Conservation (phyloP, 1,140 invertebrate genomes). For the Camponotus vicinus region DNA sequence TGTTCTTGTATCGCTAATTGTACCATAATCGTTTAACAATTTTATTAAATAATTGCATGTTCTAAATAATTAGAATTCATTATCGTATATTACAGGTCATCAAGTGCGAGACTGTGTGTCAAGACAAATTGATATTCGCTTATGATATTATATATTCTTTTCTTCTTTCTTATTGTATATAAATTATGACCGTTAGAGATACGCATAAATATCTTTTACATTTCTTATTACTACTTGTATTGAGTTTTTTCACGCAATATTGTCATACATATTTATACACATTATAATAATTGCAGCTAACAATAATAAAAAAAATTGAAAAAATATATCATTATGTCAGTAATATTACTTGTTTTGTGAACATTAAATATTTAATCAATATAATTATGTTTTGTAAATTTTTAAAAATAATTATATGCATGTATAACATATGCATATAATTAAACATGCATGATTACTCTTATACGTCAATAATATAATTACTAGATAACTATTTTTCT, state of each 20-base stretch:
- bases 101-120: background rate
- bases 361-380: background rate
- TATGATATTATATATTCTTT: slow-evolving; percentile 50
- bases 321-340: background rate
- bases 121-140: background rate
- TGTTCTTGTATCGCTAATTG: slow-evolving; percentile 66
- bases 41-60: slow-evolving; percentile 75
- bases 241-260: slow-evolving; percentile 10
- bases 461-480: background rate
- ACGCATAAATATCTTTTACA: background rate
- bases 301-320: slow-evolving; percentile 27
- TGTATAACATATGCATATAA: background rate
- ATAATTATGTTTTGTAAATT: background rate
- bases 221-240: background rate
- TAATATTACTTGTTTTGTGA: background rate
- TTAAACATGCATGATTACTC: background rate
- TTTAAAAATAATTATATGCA: background rate
- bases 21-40: slow-evolving; percentile 71
- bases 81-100: background rate
- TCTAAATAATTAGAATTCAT: slow-evolving; percentile 62
- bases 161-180: slow-evolving; percentile 77
- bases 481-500: background rate
- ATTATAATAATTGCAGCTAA: slow-evolving; percentile 9
- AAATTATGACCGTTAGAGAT: slow-evolving; percentile 58
- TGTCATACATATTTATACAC: slow-evolving; percentile 19